A percentile compares a stretch with the other conserved stretches of the same genome.
Conservation (phyloP, 2,113 vertebrate genomes). For the Heterocephalus glaber region DNA sequence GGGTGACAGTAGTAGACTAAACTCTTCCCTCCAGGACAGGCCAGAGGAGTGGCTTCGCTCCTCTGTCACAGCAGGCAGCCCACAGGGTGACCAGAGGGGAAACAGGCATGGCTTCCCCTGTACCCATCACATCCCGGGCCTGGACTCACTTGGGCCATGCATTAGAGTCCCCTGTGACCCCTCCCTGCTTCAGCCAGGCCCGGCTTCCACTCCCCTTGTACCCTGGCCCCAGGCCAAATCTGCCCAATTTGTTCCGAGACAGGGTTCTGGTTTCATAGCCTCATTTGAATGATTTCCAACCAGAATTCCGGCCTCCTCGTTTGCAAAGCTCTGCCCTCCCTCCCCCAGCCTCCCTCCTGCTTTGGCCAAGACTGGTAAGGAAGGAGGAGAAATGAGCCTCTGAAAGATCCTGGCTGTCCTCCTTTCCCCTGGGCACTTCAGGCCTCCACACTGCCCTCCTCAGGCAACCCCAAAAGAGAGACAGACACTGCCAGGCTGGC, state of each 20-base stretch:
- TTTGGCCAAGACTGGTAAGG: background rate
- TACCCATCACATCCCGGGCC: background rate
- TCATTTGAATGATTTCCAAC: slow-evolving; percentile 83
- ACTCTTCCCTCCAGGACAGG: background rate
- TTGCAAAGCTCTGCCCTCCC: slow-evolving; percentile 48
- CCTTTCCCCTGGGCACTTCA: background rate
- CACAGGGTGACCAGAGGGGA: background rate
- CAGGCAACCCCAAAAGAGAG: background rate
- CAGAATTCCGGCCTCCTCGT: slow-evolving; percentile 79
- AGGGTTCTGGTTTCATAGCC: slow-evolving; percentile 80
- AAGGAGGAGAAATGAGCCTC: background rate
- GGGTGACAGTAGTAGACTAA: background rate
- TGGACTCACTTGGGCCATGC: background rate
- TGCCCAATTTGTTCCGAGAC: slow-evolving; percentile 81
- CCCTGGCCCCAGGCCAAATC: slow-evolving; percentile 71
- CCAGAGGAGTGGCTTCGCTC: background rate
- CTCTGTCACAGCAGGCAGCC: background rate
- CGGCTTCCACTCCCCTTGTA: background rate
- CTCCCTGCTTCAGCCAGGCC: background rate
- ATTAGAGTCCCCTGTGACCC: background rate
- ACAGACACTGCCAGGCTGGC: background rate
- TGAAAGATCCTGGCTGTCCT: background rate
- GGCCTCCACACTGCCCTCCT: background rate
- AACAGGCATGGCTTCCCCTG: background rate
- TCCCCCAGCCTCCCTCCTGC: slow-evolving; percentile 56